These are phyloP conservation scores for Apostichopus leukothele DNA, from an alignment of 53 echinoderm and acorn worm genomes.

Conservation along the genomic window DNA sequence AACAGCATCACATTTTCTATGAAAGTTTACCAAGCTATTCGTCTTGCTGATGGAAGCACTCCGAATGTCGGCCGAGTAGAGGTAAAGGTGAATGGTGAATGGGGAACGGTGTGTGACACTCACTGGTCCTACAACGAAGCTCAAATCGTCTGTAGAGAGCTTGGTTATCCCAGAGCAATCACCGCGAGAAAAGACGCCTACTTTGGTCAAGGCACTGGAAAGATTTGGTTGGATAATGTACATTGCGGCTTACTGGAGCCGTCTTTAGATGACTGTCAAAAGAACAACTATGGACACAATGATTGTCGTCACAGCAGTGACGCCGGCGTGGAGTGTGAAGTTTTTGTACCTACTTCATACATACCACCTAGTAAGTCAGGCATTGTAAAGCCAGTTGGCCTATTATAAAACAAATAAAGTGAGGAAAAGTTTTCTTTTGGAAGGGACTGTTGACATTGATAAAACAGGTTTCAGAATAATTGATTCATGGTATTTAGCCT, in stretches of 20 bases:
- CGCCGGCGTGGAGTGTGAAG: neutral
- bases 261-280: neutral
- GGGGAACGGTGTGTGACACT: neutral
- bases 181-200: neutral
- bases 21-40: neutral
- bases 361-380: neutral
- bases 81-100: neutral
- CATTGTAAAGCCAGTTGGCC: too few species aligned
- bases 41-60: neutral
- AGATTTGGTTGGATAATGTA: neutral
- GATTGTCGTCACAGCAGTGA: neutral
- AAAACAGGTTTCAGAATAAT: too few species aligned
- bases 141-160: neutral
- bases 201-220: neutral
- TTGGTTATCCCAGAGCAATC: neutral
- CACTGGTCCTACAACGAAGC: neutral
- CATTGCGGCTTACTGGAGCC: neutral
- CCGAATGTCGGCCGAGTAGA: neutral
- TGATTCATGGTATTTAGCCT: too few species aligned
- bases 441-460: too few species aligned
- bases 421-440: too few species aligned
- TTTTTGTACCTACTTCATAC: neutral
- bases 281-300: neutral
- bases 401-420: too few species aligned
- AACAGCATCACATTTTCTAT: too few species aligned